phyloP scores from a whole-genome alignment of 2,113 vertebrate species.

The Rhinoptilus africanus region DNA sequence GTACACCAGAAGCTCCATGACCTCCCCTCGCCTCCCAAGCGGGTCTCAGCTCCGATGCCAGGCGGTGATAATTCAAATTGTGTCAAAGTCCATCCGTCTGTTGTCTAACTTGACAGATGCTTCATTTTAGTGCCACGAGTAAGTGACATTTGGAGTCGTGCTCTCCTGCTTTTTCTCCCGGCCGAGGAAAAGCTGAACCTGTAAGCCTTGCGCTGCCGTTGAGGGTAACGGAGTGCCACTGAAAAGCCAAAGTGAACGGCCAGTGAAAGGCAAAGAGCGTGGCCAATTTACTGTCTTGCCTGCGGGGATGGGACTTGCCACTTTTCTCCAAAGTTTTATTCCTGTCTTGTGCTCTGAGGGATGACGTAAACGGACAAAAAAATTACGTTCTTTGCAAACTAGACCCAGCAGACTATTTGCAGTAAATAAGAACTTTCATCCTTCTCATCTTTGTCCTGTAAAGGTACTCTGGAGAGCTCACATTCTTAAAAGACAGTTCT shows the following conservation, averaged over 20 bases:
- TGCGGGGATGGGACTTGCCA: fast-evolving
- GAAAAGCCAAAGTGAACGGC: not conserved
- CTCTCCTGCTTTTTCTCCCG: not conserved
- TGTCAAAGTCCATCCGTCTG: not conserved
- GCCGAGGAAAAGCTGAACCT: not conserved
- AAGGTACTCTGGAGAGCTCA: not conserved
- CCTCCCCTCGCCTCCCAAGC: not conserved
- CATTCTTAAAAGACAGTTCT: not conserved
- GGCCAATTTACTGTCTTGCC: not conserved
- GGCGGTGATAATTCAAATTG: too few relatives aligned
- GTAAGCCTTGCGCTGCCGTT: fast-evolving
- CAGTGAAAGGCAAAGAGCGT: not conserved
- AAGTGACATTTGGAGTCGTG: not conserved
- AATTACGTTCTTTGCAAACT: not conserved
- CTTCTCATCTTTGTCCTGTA: not conserved
- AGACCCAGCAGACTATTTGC: not conserved
- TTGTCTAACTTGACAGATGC: not conserved
- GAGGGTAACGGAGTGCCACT: not conserved
- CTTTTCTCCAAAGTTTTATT: not conserved
- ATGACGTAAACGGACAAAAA: not conserved
- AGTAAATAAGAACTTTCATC: not conserved
- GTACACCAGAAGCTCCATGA: not conserved
- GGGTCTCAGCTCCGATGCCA: not conserved
- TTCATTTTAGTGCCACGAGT: not conserved
- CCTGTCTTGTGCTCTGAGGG: not conserved